A percentile compares a stretch with the other conserved stretches of the same genome.
Evolutionary conservation across 2,113 vertebrate species (phyloP).

Genomic region (Trochalopteron elliotii): DNA sequence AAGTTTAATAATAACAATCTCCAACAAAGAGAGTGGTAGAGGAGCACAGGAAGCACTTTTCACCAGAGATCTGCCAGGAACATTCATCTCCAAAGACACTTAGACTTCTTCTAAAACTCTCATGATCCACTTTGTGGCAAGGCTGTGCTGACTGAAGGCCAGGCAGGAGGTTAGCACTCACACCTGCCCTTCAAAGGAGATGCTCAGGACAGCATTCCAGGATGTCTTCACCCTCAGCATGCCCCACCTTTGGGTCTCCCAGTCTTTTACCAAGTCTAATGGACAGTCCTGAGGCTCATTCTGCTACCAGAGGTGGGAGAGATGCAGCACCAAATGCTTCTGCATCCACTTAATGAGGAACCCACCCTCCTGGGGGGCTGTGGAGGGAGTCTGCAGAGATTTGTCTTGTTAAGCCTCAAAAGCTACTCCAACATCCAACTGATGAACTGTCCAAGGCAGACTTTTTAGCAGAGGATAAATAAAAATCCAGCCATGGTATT

Average conservation of each 20-base stretch:
- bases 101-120: background rate
- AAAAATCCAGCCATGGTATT: background rate
- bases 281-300: background rate
- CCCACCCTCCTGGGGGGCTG: background rate
- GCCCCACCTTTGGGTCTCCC: background rate
- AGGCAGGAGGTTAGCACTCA: fast-evolving
- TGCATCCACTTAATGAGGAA: background rate
- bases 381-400: background rate
- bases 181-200: background rate
- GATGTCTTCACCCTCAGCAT: background rate
- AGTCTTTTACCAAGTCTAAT: background rate
- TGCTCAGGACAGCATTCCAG: background rate
- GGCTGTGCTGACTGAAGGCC: background rate
- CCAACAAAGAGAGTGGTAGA: background rate
- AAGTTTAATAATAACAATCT: background rate
- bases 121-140: background rate
- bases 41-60: background rate
- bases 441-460: background rate
- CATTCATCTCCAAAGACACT: background rate
- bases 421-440: background rate
- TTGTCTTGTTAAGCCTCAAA: background rate
- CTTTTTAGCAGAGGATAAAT: background rate
- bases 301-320: background rate
- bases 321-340: background rate
- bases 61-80: background rate